Percentiles rank a stretch among this genome's conserved stretches.
These are phyloP conservation scores for Chrysoperla carnea DNA, from an alignment of 1,140 invertebrate genomes.

Conservation along the genomic window DNA sequence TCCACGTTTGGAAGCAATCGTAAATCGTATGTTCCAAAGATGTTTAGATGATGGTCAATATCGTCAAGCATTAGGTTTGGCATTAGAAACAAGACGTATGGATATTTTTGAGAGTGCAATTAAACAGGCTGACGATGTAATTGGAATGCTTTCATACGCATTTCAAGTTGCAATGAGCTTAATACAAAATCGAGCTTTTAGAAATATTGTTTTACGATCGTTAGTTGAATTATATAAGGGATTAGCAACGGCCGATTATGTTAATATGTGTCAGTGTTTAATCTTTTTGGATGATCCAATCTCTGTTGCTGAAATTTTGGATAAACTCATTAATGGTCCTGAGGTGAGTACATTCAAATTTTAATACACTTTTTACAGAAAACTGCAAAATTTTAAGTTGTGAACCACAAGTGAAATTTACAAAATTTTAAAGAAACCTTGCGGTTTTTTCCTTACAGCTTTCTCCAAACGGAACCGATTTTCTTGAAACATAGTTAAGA, in stretches of 20 bases:
- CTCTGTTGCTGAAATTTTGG: conserved; percentile 78
- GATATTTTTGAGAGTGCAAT: conserved; percentile 89
- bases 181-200: conserved; percentile 82
- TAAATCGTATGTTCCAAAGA: conserved; percentile 92
- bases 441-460: too few relatives aligned
- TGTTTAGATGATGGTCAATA: conserved; percentile 90
- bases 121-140: conserved; percentile 76
- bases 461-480: too few relatives aligned
- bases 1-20: conserved; percentile 77
- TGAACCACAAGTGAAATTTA: too few relatives aligned
- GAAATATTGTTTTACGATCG: conserved; percentile 72
- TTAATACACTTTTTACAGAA: too few relatives aligned
- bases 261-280: conserved; percentile 91
- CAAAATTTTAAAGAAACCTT: too few relatives aligned
- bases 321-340: conserved; percentile 65
- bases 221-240: conserved; percentile 81
- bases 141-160: conserved; percentile 83
- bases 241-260: conserved; percentile 78
- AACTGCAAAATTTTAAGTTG: too few relatives aligned
- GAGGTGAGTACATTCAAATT: conserved; percentile 34
- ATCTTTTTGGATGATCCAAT: conserved; percentile 90
- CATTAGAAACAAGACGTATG: conserved; percentile 88
- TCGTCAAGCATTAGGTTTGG: conserved; percentile 84
- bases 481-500: too few relatives aligned
- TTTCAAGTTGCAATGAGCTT: conserved; percentile 92